These are phyloP conservation scores for Acanthosepion esculentum DNA, from an alignment of 2,888 invertebrate species.

Conservation along the genomic window DNA sequence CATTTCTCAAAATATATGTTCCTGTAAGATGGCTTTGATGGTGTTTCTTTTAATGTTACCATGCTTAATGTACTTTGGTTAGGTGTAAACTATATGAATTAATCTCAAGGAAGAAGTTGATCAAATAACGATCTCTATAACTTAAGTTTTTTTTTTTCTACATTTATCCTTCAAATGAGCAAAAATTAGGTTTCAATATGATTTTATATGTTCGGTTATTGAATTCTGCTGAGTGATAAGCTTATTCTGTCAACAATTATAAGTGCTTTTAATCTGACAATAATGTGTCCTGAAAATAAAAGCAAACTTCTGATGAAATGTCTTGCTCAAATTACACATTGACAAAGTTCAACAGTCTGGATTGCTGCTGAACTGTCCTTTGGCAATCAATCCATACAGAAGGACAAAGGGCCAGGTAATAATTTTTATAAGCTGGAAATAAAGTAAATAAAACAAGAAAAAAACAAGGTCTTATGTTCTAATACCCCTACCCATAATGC, in stretches of 20 bases:
- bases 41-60: background rate
- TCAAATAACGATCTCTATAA: background rate
- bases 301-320: background rate
- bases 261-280: background rate
- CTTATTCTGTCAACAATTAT: background rate
- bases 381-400: background rate
- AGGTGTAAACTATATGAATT: background rate
- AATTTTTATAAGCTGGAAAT: background rate
- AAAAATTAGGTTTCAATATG: background rate
- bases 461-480: background rate
- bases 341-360: conserved; percentile 18
- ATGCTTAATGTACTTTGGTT: too few relatives aligned
- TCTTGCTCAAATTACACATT: conserved; percentile 33
- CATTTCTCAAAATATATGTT: too few relatives aligned
- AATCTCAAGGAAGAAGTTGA: background rate
- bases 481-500: background rate
- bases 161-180: background rate
- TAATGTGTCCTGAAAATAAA: background rate
- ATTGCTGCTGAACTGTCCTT: conserved; percentile 20
- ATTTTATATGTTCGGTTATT: background rate
- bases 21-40: too few relatives aligned
- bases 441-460: background rate
- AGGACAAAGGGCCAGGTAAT: background rate
- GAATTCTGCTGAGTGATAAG: background rate
- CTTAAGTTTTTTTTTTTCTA: too few relatives aligned